Base-by-base conservation (phyloP, 2,797 vertebrate species). In the Acipenser transmontanus region DNA sequence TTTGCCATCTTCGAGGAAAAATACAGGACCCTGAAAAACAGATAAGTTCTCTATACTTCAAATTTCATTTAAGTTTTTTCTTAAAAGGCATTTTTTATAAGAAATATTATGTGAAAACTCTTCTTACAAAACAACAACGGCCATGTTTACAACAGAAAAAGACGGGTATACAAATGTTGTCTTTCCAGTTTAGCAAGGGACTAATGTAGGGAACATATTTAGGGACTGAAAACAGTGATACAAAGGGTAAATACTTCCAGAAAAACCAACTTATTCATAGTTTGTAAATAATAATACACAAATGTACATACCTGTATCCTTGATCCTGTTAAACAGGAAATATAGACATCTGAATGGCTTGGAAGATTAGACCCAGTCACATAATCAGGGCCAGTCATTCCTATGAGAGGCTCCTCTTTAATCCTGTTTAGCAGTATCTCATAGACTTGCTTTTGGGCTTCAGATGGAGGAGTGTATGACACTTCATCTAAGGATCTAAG, bases 1-100 rank as follows among this genome's bases (percentile, higher is more conserved):
- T 80, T 98, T 98, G 50, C 93, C 92, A 9, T 99, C 97, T 83
- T 99, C 97, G 61, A 99, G 91, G 72, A 98, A 86, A 83, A 92
- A 98, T 60, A 94, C 93, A 0, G 97, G 94, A 59, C 97, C 97
- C 97, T 95, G 78, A 1, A 64, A 11, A 57, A 56, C 8, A 34
- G 34, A 34, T 4, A 34, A 34, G 20, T 34, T 34, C 34, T 4
- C 2, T 50, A 57, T 7, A 57, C 9, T 11, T 11, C 12, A 11
- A 2, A n/a, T n/a, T 11, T 57, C 12, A n/a, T 1, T 57, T 57
- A 57, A 11, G 14, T n/a, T 7, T 57, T 57, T 10, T 10, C 12
- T 11, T 7, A 62, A 9, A 8, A 3, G 8, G 7, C 61, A 47
- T 10, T 62, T 9, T 7, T 10, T 47, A 7, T 8, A 34, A 34